phyloP scores from a whole-genome alignment of 2,888 invertebrate species.

The Spilarctia lutea region DNA sequence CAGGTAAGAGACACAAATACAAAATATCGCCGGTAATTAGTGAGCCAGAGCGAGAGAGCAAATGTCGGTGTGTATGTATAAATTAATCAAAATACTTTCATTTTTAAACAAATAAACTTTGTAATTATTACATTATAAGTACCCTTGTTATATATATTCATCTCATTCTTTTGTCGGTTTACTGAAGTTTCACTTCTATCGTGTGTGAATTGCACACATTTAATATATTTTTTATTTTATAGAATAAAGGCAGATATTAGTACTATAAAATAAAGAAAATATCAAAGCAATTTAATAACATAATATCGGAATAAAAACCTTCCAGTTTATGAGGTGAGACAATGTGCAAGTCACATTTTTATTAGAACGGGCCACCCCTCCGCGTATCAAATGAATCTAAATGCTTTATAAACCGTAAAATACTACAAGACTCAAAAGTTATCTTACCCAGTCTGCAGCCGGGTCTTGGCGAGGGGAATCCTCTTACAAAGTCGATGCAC shows the following conservation, averaged over 20 bases:
- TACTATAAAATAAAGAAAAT: background rate
- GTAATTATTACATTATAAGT: too few species aligned
- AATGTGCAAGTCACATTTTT: background rate
- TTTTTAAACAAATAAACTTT: too few species aligned
- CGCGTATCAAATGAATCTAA: background rate
- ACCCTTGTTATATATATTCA: too few species aligned
- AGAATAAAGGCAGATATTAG: background rate
- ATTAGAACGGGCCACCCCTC: background rate
- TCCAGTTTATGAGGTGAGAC: background rate
- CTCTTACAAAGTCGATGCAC: constrained; percentile 96
- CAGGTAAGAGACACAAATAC: too few species aligned
- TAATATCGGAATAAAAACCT: background rate
- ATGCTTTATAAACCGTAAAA: background rate
- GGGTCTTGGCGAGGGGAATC: constrained; percentile 94
- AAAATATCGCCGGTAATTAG: too few species aligned
- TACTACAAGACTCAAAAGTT: background rate
- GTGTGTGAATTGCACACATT: too few species aligned
- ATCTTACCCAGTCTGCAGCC: constrained; percentile 93
- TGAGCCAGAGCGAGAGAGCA: too few species aligned
- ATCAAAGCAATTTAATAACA: background rate
- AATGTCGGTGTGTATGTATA: too few species aligned
- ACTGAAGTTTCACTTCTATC: too few species aligned
- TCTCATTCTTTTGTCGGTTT: too few species aligned
- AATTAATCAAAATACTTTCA: too few species aligned
- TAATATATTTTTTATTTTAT: background rate